These are phyloP conservation scores for Bos taurus DNA, from an alignment of 2,113 vertebrate genomes.

Conservation along the genomic window DNA sequence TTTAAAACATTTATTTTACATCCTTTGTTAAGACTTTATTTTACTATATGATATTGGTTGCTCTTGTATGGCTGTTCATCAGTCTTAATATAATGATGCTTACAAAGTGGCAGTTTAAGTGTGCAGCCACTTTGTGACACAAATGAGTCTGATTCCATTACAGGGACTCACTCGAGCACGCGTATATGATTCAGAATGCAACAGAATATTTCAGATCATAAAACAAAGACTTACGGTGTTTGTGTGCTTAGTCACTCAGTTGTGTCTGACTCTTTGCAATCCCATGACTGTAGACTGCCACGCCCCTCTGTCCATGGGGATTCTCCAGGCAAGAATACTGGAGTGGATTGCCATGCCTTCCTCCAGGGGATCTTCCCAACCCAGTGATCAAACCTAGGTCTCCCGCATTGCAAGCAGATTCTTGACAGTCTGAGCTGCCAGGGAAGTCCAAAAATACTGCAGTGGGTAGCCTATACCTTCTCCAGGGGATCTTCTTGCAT, in stretches of 20 bases:
- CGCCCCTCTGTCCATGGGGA: neutral
- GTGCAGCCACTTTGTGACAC: neutral
- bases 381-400: neutral
- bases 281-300: neutral
- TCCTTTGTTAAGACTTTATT: neutral
- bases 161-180: neutral
- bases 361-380: neutral
- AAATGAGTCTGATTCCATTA: neutral
- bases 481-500: neutral
- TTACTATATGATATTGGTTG: neutral
- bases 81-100: neutral
- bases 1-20: neutral
- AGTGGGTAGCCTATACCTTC: neutral
- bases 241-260: neutral
- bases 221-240: neutral
- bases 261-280: neutral
- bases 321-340: neutral
- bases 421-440: accelerated
- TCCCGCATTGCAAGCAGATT: accelerated
- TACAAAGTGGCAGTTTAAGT: neutral
- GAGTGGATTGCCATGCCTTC: neutral
- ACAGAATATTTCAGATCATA: neutral
- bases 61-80: neutral
- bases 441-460: neutral
- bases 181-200: neutral